Evolutionary conservation across 92 coral and sea anemone genomes (phyloP).

Genomic region (Zoanthus solanderi): DNA sequence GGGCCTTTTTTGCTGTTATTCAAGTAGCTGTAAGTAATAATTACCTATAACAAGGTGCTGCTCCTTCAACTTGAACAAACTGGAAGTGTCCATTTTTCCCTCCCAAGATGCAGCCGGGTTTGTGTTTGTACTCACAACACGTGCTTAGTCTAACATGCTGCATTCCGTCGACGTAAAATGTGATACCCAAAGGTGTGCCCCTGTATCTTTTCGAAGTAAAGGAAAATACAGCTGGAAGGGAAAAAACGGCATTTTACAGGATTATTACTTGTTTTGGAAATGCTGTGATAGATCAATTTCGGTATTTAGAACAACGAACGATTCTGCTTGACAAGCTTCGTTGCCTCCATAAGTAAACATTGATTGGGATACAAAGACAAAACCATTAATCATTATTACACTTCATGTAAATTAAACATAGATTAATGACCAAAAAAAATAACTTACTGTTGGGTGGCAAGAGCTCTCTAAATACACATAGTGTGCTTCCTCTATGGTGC

Average conservation of each 20-base stretch:
- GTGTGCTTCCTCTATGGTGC: conserved; percentile 96
- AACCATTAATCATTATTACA: too few relatives aligned
- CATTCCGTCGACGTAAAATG: conserved; percentile 95
- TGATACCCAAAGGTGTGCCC: conserved; percentile 97
- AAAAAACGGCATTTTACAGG: neutral
- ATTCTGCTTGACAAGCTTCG: too few relatives aligned
- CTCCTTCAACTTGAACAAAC: conserved; percentile 96
- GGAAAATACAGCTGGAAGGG: conserved; percentile 82
- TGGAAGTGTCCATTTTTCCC: conserved; percentile 98
- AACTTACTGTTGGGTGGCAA: conserved; percentile 96
- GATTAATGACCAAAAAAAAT: neutral
- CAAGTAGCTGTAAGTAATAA: neutral
- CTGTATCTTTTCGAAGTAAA: conserved; percentile 97
- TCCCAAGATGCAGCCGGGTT: conserved; percentile 91
- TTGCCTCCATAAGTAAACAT: too few relatives aligned
- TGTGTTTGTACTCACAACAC: conserved; percentile 99
- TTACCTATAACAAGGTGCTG: conserved; percentile 98
- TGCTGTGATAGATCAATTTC: too few relatives aligned
- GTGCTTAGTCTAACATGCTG: conserved; percentile 97
- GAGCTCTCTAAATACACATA: conserved; percentile 96
- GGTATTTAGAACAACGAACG: too few relatives aligned
- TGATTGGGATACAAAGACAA: too few relatives aligned
- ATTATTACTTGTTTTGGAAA: too few relatives aligned
- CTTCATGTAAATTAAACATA: too few relatives aligned
- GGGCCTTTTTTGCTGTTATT: neutral